Evolutionary conservation across 1,140 invertebrate species (phyloP).

Genomic region (Temnothorax curvispinosus): DNA sequence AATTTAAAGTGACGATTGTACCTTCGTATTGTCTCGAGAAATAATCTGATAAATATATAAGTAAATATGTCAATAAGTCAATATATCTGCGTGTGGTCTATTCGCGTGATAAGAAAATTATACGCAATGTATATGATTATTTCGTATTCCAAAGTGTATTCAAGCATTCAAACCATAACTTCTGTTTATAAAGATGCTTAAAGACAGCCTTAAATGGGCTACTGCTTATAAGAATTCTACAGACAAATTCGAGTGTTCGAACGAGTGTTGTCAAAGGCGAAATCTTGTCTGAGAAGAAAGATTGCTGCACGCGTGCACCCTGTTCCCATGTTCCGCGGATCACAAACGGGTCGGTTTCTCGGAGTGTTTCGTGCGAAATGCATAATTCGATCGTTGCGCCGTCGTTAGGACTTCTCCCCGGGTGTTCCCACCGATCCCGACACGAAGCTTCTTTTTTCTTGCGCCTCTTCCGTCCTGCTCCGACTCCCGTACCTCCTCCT

Average conservation of each 20-base stretch:
- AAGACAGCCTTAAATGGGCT: not conserved
- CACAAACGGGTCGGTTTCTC: slow-evolving; percentile 58
- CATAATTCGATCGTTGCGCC: slow-evolving; percentile 66
- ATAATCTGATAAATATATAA: not conserved
- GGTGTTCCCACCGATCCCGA: slow-evolving; percentile 47
- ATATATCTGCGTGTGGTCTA: not conserved
- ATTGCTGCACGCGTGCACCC: not conserved
- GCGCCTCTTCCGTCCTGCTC: not conserved
- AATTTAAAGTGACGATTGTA: not conserved
- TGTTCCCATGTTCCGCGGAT: slow-evolving; percentile 37
- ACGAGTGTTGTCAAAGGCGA: not conserved
- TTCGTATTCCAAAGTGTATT: not conserved
- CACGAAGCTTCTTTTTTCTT: slow-evolving; percentile 35
- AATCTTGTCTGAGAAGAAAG: not conserved
- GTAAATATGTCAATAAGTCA: slow-evolving; percentile 13
- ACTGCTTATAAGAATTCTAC: too few species aligned
- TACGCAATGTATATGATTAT: not conserved
- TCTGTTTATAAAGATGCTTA: slow-evolving; percentile 2
- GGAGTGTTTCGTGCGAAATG: slow-evolving; percentile 56
- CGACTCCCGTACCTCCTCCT: not conserved
- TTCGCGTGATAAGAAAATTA: slow-evolving; percentile 14
- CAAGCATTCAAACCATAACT: not conserved
- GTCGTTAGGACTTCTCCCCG: slow-evolving; percentile 18
- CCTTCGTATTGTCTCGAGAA: not conserved
- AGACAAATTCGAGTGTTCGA: not conserved